phyloP scores from a whole-genome alignment of 2,888 invertebrate species.

The Temnothorax unifasciatus region DNA sequence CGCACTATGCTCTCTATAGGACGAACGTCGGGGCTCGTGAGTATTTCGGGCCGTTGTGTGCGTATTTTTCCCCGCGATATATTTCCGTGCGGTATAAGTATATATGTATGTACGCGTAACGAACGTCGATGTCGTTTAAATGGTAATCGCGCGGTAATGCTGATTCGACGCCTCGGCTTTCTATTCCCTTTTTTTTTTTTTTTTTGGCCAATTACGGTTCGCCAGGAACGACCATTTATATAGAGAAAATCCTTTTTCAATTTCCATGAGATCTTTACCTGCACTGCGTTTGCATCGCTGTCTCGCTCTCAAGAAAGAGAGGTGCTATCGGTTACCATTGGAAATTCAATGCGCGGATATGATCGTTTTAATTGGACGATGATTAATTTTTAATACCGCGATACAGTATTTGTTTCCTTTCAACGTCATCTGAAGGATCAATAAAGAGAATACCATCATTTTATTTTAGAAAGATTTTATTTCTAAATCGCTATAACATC shows the following conservation, averaged over 20 bases:
- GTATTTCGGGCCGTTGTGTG: slow-evolving; percentile 57
- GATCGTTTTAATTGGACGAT: slow-evolving; percentile 10
- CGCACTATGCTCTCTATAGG: slow-evolving; percentile 63
- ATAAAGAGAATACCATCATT: neutral
- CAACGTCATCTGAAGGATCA: neutral
- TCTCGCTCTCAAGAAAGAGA: slow-evolving; percentile 28
- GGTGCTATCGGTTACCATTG: slow-evolving; percentile 22
- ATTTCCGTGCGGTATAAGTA: slow-evolving; percentile 29
- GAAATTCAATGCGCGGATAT: slow-evolving; percentile 42
- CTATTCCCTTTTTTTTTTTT: slow-evolving; percentile 19
- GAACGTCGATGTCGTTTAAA: slow-evolving; percentile 74
- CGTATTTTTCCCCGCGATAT: slow-evolving; percentile 62
- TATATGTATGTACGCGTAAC: slow-evolving; percentile 60
- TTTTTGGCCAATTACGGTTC: slow-evolving; percentile 62
- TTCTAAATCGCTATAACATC: neutral
- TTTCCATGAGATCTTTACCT: slow-evolving; percentile 46
- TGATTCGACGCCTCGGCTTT: slow-evolving; percentile 63
- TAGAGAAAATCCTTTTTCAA: slow-evolving; percentile 64
- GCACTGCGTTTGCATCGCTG: slow-evolving; percentile 25
- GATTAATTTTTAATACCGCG: slow-evolving; percentile 29
- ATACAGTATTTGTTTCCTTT: neutral
- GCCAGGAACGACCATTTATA: slow-evolving; percentile 61
- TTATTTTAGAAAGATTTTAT: neutral
- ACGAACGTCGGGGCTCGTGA: slow-evolving; percentile 61
- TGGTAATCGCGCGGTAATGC: slow-evolving; percentile 76